Evolutionary conservation across 2,797 vertebrate genomes (phyloP).

Genomic region (Hypotaenidia okinawae): DNA sequence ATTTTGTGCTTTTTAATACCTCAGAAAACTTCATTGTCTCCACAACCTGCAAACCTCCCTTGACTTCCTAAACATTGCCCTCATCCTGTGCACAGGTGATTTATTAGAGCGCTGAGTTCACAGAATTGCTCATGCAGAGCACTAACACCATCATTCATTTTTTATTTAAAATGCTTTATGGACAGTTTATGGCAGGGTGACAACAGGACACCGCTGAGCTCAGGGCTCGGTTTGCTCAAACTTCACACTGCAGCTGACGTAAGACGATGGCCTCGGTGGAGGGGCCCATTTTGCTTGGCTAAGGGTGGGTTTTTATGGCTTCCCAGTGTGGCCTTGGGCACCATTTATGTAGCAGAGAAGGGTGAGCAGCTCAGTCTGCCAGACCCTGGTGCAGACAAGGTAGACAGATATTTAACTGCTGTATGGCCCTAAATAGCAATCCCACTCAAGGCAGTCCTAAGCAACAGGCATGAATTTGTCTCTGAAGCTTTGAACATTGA

Average conservation of each 20-base stretch:
- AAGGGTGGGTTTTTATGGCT: not conserved
- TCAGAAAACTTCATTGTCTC: constrained; percentile 11
- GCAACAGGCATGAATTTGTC: not conserved
- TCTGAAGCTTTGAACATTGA: not conserved
- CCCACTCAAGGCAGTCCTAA: not conserved
- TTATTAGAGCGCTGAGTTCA: constrained; percentile 54
- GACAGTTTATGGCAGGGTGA: not conserved
- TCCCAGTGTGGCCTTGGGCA: not conserved
- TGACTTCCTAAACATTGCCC: constrained; percentile 15
- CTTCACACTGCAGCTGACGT: fast-evolving
- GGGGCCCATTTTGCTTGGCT: not conserved
- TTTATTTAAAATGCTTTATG: constrained; percentile 57
- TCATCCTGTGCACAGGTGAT: not conserved
- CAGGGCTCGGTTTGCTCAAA: not conserved
- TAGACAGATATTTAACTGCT: not conserved
- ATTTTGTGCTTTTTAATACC: constrained; percentile 30
- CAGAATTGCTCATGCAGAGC: constrained; percentile 43
- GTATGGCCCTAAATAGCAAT: not conserved
- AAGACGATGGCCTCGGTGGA: not conserved
- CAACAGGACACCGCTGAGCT: not conserved
- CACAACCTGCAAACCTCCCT: not conserved
- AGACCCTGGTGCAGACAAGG: not conserved
- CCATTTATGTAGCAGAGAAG: not conserved
- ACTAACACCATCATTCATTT: constrained; percentile 38
- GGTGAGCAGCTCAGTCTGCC: not conserved